These are phyloP conservation scores for Metaphire vulgaris DNA, from an alignment of 1,140 invertebrate genomes.

Conservation along the genomic window DNA sequence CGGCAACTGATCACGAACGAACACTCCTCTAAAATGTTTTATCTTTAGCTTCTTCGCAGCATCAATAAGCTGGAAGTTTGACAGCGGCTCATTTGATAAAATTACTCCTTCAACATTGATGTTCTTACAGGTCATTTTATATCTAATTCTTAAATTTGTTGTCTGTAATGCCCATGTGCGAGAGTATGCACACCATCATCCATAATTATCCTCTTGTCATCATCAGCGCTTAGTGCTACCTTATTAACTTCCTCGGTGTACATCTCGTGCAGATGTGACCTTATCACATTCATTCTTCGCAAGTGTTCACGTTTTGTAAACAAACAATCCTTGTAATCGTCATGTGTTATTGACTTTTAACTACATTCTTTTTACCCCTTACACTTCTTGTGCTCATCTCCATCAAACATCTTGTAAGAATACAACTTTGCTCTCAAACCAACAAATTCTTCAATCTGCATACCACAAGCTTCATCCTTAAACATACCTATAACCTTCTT, in stretches of 20 bases:
- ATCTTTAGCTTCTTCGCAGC: no score
- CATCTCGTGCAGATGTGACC: conserved; percentile 31
- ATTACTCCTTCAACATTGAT: conserved; percentile 8
- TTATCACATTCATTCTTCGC: conserved; percentile 32
- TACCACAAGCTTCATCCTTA: conserved; percentile 53
- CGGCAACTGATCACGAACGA: no score
- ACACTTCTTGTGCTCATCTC: conserved; percentile 33
- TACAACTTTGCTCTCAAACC: conserved; percentile 53
- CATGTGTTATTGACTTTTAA: conserved; percentile 31
- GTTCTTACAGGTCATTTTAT: conserved; percentile 4
- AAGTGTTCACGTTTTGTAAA: conserved; percentile 25
- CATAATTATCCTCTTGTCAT: conserved; percentile 30
- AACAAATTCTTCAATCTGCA: conserved; percentile 47
- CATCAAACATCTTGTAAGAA: conserved; percentile 32
- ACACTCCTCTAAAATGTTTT: no score
- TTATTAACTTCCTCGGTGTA: conserved; percentile 28
- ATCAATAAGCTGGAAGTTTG: no score
- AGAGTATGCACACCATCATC: conserved; percentile 29
- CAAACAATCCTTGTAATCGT: conserved; percentile 35
- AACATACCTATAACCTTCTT: conserved; percentile 55
- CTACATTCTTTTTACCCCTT: conserved; percentile 34
- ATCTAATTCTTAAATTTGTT: not conserved
- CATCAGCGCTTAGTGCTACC: conserved; percentile 21
- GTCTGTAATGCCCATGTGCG: conserved; percentile 19
- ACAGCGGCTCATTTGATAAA: no score